Conservation (phyloP, 2,888 invertebrate genomes). For the Lasioglossum oenotherae region DNA sequence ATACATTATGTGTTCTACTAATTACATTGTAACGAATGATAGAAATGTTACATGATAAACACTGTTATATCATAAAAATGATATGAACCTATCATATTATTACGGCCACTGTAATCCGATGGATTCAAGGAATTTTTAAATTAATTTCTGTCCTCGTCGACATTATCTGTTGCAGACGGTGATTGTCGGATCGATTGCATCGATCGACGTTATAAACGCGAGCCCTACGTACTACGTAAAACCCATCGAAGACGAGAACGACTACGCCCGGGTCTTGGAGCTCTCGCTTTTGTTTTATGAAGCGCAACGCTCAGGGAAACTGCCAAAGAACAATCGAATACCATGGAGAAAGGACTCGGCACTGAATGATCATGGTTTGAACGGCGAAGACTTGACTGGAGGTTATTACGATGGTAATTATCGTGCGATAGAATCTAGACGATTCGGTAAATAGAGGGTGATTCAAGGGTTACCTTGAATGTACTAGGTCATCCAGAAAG, state of each 20-base stretch:
- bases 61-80: too few species aligned
- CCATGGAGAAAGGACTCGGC: slow-evolving; percentile 86
- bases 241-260: slow-evolving; percentile 70
- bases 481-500: too few species aligned
- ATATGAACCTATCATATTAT: too few species aligned
- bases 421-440: not conserved
- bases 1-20: too few species aligned
- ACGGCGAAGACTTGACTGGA: slow-evolving; percentile 86
- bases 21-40: too few species aligned
- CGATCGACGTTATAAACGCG: slow-evolving; percentile 52
- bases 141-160: too few species aligned
- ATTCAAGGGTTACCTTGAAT: too few species aligned
- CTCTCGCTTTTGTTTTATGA: slow-evolving; percentile 86
- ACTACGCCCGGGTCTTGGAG: slow-evolving; percentile 85
- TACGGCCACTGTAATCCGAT: too few species aligned
- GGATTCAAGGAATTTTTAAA: too few species aligned
- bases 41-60: too few species aligned
- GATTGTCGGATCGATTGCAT: slow-evolving; percentile 45
- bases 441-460: not conserved
- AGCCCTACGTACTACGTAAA: slow-evolving; percentile 39
- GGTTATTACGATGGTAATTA: slow-evolving; percentile 86
- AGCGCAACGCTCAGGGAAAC: slow-evolving; percentile 86
- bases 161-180: slow-evolving; percentile 39
- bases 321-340: slow-evolving; percentile 85
- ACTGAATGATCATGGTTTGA: slow-evolving; percentile 84